These are phyloP conservation scores for Takifugu ocellatus DNA, from an alignment of 2,797 vertebrate genomes.

Conservation along the genomic window DNA sequence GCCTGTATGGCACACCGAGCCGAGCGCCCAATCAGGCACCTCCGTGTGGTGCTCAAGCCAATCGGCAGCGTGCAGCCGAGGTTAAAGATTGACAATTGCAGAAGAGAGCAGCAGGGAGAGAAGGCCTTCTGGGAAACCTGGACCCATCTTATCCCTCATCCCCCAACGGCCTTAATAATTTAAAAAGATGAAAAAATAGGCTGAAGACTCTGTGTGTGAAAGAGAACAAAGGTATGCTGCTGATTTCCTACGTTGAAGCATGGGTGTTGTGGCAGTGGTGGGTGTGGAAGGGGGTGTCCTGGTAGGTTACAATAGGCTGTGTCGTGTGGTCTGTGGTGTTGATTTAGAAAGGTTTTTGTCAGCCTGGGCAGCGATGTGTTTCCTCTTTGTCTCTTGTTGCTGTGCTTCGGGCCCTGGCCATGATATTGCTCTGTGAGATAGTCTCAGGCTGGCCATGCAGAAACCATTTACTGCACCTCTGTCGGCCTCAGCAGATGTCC, in stretches of 20 bases:
- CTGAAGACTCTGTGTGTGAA: conserved; percentile 81
- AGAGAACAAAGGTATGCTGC: conserved; percentile 81
- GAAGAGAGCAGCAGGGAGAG: conserved; percentile 83
- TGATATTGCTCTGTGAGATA: conserved; percentile 48
- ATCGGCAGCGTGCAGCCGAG: conserved; percentile 85
- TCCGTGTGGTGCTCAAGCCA: conserved; percentile 80
- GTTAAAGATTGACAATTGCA: conserved; percentile 96
- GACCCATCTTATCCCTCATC: conserved; percentile 87
- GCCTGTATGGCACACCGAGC: conserved; percentile 77
- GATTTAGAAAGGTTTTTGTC: conserved; percentile 52
- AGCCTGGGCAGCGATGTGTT: conserved; percentile 47
- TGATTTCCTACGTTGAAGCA: conserved; percentile 75
- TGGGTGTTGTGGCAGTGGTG: conserved; percentile 63
- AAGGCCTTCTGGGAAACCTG: conserved; percentile 97
- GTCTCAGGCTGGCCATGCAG: conserved; percentile 58
- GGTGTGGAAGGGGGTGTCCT: conserved; percentile 53
- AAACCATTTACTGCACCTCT: conserved; percentile 56
- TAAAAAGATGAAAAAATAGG: conserved; percentile 72
- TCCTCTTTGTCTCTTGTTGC: conserved; percentile 38
- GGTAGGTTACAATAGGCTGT: conserved; percentile 37
- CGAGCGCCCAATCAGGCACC: conserved; percentile 81
- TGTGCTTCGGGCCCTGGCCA: conserved; percentile 45
- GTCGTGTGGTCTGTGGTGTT: conserved; percentile 34
- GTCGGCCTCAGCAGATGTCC: conserved; percentile 56
- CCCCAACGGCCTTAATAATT: conserved; percentile 79